Evolutionary conservation across 1,140 invertebrate genomes (phyloP).

Genomic region (Lasioglossum albipes): DNA sequence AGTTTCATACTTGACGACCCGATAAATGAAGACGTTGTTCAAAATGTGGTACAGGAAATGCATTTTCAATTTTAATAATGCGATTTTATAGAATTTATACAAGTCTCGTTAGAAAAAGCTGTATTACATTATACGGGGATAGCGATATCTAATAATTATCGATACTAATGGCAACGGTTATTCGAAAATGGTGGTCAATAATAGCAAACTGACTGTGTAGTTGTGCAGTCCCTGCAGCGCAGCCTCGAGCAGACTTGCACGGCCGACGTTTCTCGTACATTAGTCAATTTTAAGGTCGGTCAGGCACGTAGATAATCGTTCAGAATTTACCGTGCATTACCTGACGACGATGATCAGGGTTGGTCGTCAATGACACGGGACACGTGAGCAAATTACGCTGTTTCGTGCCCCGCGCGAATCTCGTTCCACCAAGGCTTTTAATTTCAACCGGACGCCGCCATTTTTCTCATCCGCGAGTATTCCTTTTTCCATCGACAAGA

Average conservation of each 20-base stretch:
- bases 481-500: neutral
- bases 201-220: neutral
- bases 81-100: too few species aligned
- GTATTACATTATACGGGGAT: too few species aligned
- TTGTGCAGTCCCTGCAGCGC: neutral
- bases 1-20: too few species aligned
- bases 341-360: slow-evolving; percentile 51
- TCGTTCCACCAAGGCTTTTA: slow-evolving; percentile 71
- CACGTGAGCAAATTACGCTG: slow-evolving; percentile 62
- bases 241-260: neutral
- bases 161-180: neutral
- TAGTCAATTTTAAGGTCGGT: slow-evolving; percentile 36
- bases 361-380: slow-evolving; percentile 54
- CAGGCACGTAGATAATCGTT: slow-evolving; percentile 69
- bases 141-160: too few species aligned
- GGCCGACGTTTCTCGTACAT: slow-evolving; percentile 1
- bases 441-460: slow-evolving; percentile 71
- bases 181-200: neutral
- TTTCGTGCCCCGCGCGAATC: slow-evolving; percentile 51
- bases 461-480: slow-evolving; percentile 34
- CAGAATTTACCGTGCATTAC: slow-evolving; percentile 70
- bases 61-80: too few species aligned
- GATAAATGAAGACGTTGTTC: too few species aligned
- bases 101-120: too few species aligned
- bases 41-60: too few species aligned